Evolutionary conservation across 2,888 invertebrate species (phyloP), one percentile per base, ranked within the genome.

Genomic region (Drosophila cognata): DNA sequence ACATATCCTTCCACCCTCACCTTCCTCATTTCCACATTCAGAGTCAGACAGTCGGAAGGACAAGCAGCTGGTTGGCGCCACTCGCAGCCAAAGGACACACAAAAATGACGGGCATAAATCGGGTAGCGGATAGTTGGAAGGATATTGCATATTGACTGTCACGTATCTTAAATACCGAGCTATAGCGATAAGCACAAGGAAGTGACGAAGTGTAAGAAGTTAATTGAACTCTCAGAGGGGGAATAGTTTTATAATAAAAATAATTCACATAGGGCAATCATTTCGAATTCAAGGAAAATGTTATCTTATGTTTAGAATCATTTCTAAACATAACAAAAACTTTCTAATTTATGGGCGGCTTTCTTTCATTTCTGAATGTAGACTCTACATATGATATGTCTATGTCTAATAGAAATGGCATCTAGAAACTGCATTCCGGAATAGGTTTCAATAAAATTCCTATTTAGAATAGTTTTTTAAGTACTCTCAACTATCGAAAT

Each of bases 11-110:
- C 4, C 21, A 2, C 36, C 28, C 33, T 16, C 48, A 6, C 51
- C 18, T n/a, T 18, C 29, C 18, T 33, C n/a, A 8, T n/a, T 29
- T 11, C 2, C 16, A 50, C 52, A 29, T 53, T 21, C 52, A 28
- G 21, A 25, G 46, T 46, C 36, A 28, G 55, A 55, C 55, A 13
- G 38, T 4, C 18, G 21, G 43, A 29, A 60, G 57, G 48, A 64
- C 64, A 71, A 60, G 64, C 67, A 68, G 66, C 61, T 25, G 18
- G 21, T 25, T 75, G 78, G 78, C 71, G 78, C 78, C 80, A 69
- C 25, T 68, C 78, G 60, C 8, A 53, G 29, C 36, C 63, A 57
- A 36, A 43, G 53, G 50, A 21, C 33, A 66, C 53, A 51, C 55
- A 55, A 53, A 60, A n/a, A 62, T 46, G 61, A 56, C 77, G 35